These are phyloP conservation scores for Ellobius talpinus DNA, from an alignment of 2,113 vertebrate species.

Conservation along the genomic window DNA sequence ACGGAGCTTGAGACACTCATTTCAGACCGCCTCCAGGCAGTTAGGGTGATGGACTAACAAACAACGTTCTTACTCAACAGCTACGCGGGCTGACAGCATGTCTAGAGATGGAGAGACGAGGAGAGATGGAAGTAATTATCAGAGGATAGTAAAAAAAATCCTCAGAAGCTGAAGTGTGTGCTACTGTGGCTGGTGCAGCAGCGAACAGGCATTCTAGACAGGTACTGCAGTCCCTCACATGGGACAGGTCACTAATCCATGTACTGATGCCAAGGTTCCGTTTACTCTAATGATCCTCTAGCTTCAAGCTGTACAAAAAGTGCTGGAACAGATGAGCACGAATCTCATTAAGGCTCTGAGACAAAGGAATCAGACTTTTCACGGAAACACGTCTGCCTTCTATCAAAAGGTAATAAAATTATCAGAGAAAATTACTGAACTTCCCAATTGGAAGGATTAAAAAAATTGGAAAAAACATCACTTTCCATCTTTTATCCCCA, in stretches of 20 bases:
- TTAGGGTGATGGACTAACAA: background rate
- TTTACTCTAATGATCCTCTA: background rate
- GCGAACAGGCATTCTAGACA: background rate
- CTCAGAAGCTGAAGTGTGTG: background rate
- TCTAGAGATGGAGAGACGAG: background rate
- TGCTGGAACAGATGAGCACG: background rate
- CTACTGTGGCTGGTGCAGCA: background rate
- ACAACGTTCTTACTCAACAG: constrained; percentile 38
- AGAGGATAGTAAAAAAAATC: background rate
- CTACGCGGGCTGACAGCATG: background rate
- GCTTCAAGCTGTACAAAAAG: background rate
- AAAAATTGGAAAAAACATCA: background rate
- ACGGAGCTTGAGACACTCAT: background rate
- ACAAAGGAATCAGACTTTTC: background rate
- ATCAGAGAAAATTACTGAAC: background rate
- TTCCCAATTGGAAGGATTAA: background rate
- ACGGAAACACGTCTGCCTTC: background rate
- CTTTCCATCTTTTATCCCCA: background rate
- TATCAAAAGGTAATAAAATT: background rate
- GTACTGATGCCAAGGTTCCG: background rate
- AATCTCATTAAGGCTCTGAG: constrained; percentile 7
- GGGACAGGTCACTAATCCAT: background rate
- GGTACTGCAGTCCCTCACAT: background rate
- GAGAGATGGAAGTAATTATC: background rate
- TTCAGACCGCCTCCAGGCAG: background rate